A percentile compares a stretch with the other conserved stretches of the same genome.
These are phyloP conservation scores for Panagrolaimus sp. DNA, from an alignment of 1,140 invertebrate species.

Conservation along the genomic window DNA sequence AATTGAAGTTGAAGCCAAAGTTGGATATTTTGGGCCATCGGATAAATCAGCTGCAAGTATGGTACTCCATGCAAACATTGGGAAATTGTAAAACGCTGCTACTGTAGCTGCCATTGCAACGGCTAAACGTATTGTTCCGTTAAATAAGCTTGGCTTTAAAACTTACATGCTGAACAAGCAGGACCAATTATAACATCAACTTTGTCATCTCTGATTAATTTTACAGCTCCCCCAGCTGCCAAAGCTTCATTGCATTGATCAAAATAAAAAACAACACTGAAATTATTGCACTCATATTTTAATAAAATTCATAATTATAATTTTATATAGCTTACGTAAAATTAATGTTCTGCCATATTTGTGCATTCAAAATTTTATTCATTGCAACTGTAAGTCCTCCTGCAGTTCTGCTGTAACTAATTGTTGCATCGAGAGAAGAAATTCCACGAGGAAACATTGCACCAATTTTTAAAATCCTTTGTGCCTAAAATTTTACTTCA, in stretches of 20 bases:
- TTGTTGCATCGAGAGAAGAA: not conserved
- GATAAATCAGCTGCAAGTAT: conserved; percentile 36
- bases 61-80: not conserved
- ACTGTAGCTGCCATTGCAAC: not conserved
- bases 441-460: not conserved
- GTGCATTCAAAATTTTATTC: not conserved
- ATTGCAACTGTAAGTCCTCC: not conserved
- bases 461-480: not conserved
- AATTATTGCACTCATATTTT: too few relatives aligned
- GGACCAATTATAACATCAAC: conserved; percentile 13
- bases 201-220: not conserved
- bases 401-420: not conserved
- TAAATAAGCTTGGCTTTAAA: not conserved
- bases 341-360: too few relatives aligned
- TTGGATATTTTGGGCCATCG: not conserved
- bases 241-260: conserved; percentile 1
- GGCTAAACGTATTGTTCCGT: not conserved
- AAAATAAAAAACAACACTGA: not conserved
- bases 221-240: not conserved
- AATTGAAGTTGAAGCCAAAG: not conserved
- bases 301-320: too few relatives aligned
- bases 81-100: conserved; percentile 17
- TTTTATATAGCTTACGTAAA: too few relatives aligned
- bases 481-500: too few relatives aligned
- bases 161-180: not conserved